Conservation (phyloP, 1,140 invertebrate species). For the Helicoverpa zea region DNA sequence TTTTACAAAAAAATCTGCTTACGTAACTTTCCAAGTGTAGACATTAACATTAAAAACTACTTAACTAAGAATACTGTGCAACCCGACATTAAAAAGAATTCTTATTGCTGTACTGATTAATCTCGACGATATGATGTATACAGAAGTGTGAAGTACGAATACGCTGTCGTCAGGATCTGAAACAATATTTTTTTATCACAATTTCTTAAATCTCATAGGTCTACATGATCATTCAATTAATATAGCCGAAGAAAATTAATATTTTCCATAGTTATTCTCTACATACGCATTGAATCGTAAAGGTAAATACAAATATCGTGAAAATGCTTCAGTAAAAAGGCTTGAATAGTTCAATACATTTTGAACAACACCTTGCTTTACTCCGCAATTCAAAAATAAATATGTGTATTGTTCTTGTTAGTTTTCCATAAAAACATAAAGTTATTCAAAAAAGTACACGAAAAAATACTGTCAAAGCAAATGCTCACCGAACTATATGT, state of each 20-base stretch:
- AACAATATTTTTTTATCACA: slow-evolving; percentile 57
- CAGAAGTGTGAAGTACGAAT: slow-evolving; percentile 76
- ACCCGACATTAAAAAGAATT: neutral
- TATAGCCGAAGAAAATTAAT: no score
- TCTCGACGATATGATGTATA: slow-evolving; percentile 70
- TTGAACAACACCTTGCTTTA: no score
- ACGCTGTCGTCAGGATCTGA: slow-evolving; percentile 76
- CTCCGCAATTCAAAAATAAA: neutral
- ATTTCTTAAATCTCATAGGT: neutral
- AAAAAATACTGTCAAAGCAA: neutral
- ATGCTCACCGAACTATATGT: slow-evolving; percentile 77
- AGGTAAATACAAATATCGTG: no score
- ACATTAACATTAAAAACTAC: neutral
- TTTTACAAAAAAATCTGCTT: no score
- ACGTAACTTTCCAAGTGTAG: no score
- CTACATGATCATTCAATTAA: no score
- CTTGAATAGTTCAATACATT: no score
- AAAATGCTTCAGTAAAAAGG: no score
- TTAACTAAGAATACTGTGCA: no score
- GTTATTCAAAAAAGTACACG: no score
- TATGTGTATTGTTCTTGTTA: neutral
- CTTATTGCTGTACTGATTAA: slow-evolving; percentile 35
- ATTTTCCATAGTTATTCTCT: no score
- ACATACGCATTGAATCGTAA: no score
- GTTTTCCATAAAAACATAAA: slow-evolving; percentile 10